phyloP scores from a whole-genome alignment of 2,113 vertebrate species.

The Oncorhynchus nerka region DNA sequence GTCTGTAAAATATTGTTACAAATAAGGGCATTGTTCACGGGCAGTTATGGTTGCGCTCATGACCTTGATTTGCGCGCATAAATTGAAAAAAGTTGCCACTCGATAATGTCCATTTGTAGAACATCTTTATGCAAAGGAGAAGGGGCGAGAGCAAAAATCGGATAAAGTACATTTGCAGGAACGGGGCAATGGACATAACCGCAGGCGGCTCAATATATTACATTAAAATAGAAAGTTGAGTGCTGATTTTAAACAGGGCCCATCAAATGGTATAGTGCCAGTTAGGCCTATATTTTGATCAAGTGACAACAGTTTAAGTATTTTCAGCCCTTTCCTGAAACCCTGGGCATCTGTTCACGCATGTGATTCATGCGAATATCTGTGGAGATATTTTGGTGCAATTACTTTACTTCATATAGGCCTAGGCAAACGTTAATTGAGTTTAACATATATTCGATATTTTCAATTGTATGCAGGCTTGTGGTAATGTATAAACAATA shows the following conservation, averaged over 20 bases:
- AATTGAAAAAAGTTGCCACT: constrained; percentile 75
- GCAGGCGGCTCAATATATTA: neutral
- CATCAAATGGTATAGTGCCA: too few species aligned
- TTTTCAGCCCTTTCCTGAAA: too few species aligned
- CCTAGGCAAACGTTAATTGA: too few species aligned
- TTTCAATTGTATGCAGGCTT: too few species aligned
- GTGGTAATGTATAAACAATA: too few species aligned
- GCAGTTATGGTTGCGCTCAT: constrained; percentile 71
- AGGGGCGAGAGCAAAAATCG: constrained; percentile 53
- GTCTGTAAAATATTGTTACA: constrained; percentile 86
- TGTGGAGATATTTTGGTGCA: too few species aligned
- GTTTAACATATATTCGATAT: too few species aligned
- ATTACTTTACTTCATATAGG: too few species aligned
- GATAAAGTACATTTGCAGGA: constrained; percentile 64
- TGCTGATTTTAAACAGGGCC: constrained; percentile 28
- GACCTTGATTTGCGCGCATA: constrained; percentile 87
- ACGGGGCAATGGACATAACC: constrained; percentile 59
- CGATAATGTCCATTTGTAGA: constrained; percentile 68
- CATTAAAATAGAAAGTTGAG: constrained; percentile 49
- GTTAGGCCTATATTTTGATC: too few species aligned
- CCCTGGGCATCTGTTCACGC: too few species aligned
- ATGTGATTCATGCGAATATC: too few species aligned
- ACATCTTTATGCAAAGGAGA: constrained; percentile 72
- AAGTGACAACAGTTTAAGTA: too few species aligned
- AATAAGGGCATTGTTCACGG: constrained; percentile 83